Evolutionary conservation across 2,797 vertebrate species (phyloP).

Genomic region (Esox lucius): DNA sequence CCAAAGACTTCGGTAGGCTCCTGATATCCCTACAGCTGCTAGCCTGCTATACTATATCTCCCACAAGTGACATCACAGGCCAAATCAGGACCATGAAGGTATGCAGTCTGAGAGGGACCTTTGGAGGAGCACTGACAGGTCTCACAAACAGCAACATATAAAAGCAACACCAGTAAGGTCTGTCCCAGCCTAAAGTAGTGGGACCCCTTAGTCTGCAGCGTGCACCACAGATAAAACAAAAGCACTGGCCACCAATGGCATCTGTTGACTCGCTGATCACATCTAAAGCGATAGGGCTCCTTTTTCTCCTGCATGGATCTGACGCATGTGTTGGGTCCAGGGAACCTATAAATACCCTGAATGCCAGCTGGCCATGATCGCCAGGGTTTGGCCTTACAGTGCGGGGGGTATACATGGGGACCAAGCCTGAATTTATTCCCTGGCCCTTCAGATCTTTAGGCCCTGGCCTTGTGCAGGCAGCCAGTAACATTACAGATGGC

Average conservation of each 20-base stretch:
- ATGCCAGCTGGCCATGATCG: slow-evolving; percentile 59
- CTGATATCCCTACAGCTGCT: slow-evolving; percentile 29
- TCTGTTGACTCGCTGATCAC: slow-evolving; percentile 42
- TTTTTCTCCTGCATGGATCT: slow-evolving; percentile 45
- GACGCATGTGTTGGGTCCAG: slow-evolving; percentile 44
- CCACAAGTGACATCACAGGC: slow-evolving; percentile 28
- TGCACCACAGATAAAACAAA: background rate
- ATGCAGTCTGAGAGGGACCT: slow-evolving; percentile 13
- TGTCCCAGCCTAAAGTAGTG: background rate
- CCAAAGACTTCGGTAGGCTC: slow-evolving; percentile 1
- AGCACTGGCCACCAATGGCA: background rate
- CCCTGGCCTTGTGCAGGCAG: slow-evolving; percentile 16
- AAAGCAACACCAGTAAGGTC: background rate
- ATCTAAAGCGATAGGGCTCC: slow-evolving; percentile 32
- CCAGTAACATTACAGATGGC: slow-evolving; percentile 37
- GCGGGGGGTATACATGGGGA: slow-evolving; percentile 43
- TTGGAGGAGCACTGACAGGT: slow-evolving; percentile 10
- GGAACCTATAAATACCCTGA: slow-evolving; percentile 69
- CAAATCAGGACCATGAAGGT: slow-evolving; percentile 22
- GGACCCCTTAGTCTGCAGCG: background rate
- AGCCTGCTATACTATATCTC: slow-evolving; percentile 36
- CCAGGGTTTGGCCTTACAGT: slow-evolving; percentile 29
- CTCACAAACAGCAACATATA: slow-evolving; percentile 11
- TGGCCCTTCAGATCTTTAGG: slow-evolving; percentile 36
- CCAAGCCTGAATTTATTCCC: slow-evolving; percentile 64